Evolutionary conservation across 2,113 vertebrate species (phyloP), one percentile per base, ranked within the genome.

Genomic region (Microtus pennsylvanicus): DNA sequence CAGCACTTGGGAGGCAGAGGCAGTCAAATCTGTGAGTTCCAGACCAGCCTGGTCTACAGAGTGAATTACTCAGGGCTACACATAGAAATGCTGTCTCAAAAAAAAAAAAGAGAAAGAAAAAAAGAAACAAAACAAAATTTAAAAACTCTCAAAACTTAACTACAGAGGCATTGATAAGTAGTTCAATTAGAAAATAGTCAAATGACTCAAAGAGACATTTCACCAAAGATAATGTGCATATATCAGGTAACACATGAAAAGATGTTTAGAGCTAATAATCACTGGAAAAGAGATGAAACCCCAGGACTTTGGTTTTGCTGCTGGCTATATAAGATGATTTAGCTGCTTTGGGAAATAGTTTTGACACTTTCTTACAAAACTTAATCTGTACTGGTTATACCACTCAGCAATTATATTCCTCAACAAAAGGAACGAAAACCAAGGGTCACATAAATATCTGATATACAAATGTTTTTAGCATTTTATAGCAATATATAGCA

Each of bases 341-440:
- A 77, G 67, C 33, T 52, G 83, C 24, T 93, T 70, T 90, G 69
- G 67, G 82, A 87, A 61, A 90, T 65, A 77, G 42, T 83, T 90
- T 28, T 52, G 50, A 52, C 12, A 52, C 50, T 52, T 52, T 52
- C 12, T 52, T 52, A 58, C 58, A 58, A 21, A 58, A 6, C 58
- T 58, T 21, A 58, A 58, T 58, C 58, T 58, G 58, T 58, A 58
- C 19, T 58, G 58, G 58, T 58, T 58, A 58, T 58, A 58, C 55
- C 19, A 58, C 58, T 14, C 6, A 58, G 58, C 58, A 58, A 58
- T 58, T 58, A 19, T 58, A 58, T 58, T 58, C 19, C 58, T 58
- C 58, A 58, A 19, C 17, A 52, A 92, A 91, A 95, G 67, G 89
- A 82, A 69, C 91, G 67, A 92, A 96, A 90, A 67, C 38, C 21